Evolutionary conservation across 1,140 invertebrate genomes (phyloP).

Genomic region (Geopemphigus sp.): DNA sequence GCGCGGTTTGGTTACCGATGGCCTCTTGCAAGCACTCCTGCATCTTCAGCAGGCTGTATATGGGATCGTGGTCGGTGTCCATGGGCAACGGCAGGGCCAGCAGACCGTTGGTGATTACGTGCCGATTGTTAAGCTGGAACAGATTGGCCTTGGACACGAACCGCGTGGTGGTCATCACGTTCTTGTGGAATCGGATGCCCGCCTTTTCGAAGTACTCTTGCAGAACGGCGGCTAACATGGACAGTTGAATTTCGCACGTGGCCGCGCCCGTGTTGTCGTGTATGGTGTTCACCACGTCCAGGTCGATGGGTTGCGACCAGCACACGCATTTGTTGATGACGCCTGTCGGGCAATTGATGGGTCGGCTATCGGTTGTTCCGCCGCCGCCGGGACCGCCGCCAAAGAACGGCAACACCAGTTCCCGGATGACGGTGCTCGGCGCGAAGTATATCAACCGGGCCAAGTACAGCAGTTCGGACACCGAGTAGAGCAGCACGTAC

Average conservation of each 20-base stretch:
- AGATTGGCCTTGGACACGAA: constrained; percentile 60
- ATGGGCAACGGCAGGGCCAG: constrained; percentile 63
- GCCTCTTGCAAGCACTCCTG: constrained; percentile 50
- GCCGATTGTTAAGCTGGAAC: constrained; percentile 53
- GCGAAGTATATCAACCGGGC: constrained; percentile 60
- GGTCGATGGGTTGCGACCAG: constrained; percentile 69
- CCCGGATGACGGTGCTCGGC: constrained; percentile 63
- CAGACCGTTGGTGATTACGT: constrained; percentile 56
- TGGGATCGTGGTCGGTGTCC: constrained; percentile 56
- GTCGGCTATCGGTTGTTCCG: constrained; percentile 55
- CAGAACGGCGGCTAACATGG: constrained; percentile 63
- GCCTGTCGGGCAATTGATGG: constrained; percentile 61
- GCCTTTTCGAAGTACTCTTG: constrained; percentile 64
- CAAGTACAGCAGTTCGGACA: constrained; percentile 62
- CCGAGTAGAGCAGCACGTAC: constrained; percentile 60
- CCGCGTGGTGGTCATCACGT: constrained; percentile 61
- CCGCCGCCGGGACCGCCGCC: neutral
- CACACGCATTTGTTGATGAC: constrained; percentile 69
- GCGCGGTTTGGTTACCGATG: constrained; percentile 61
- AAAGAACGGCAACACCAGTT: constrained; percentile 53
- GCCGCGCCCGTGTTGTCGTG: constrained; percentile 63
- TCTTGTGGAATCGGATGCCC: constrained; percentile 55
- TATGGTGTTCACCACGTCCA: constrained; percentile 59
- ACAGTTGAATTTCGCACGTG: constrained; percentile 68
- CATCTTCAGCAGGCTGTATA: constrained; percentile 53